These are phyloP conservation scores for Leptinotarsa defecta DNA, from an alignment of 1,140 invertebrate genomes.

Conservation along the genomic window DNA sequence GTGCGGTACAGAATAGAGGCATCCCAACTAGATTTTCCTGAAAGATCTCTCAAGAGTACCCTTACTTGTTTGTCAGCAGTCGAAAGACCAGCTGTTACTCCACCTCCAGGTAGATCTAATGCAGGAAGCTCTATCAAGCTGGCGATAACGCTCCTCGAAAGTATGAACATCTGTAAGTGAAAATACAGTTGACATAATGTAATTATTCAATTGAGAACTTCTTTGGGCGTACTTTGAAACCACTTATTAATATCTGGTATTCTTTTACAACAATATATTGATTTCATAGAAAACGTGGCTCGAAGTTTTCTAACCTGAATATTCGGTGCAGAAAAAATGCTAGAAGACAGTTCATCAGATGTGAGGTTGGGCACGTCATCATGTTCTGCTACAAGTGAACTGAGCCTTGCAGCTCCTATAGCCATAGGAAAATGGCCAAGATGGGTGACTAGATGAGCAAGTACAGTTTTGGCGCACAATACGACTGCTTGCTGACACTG, in stretches of 20 bases:
- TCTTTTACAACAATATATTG: too few species aligned
- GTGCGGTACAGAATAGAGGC: constrained; percentile 86
- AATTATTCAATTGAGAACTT: too few species aligned
- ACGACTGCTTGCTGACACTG: constrained; percentile 63
- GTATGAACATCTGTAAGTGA: constrained; percentile 79
- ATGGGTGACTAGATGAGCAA: constrained; percentile 84
- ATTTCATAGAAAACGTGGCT: too few species aligned
- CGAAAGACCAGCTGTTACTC: constrained; percentile 74
- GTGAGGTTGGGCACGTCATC: constrained; percentile 83
- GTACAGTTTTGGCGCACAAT: constrained; percentile 72
- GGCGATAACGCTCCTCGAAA: constrained; percentile 82
- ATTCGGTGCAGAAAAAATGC: constrained; percentile 86
- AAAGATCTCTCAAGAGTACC: constrained; percentile 87
- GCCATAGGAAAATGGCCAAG: constrained; percentile 88
- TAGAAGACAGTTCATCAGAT: constrained; percentile 74
- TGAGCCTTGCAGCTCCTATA: constrained; percentile 80
- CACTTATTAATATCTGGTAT: too few species aligned
- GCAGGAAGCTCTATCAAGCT: constrained; percentile 92
- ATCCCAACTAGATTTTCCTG: constrained; percentile 97
- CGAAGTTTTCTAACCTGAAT: constrained; percentile 61
- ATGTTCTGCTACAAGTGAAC: constrained; percentile 87
- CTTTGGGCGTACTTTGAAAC: too few species aligned
- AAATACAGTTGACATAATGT: not conserved
- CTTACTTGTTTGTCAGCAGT: constrained; percentile 76
- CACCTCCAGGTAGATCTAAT: constrained; percentile 79